Evolutionary conservation across 2,113 vertebrate genomes (phyloP).

Genomic region (Stercorarius parasiticus): DNA sequence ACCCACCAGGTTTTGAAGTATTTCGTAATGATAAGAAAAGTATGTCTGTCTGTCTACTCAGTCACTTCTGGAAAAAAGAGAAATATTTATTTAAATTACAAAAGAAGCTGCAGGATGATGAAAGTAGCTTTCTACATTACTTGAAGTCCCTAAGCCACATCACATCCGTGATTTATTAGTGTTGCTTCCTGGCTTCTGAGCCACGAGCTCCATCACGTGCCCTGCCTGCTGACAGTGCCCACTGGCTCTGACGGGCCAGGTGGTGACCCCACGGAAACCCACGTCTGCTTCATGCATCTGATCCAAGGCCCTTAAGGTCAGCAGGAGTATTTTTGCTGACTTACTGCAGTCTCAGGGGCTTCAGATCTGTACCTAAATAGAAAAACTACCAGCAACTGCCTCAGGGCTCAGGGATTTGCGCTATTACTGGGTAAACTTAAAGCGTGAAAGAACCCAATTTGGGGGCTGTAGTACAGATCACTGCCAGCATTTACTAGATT

Average conservation of each 20-base stretch:
- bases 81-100: neutral
- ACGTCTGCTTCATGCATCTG: neutral
- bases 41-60: neutral
- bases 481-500: neutral
- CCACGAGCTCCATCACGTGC: neutral
- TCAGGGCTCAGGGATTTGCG: neutral
- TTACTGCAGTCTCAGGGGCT: neutral
- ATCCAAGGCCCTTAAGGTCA: neutral
- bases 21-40: neutral
- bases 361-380: neutral
- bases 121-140: neutral
- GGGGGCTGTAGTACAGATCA: neutral
- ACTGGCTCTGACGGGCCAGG: neutral
- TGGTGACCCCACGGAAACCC: neutral
- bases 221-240: neutral
- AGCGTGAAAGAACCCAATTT: neutral
- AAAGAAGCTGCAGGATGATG: neutral
- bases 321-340: neutral
- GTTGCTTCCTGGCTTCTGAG: neutral
- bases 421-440: neutral
- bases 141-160: neutral
- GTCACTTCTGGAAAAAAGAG: neutral
- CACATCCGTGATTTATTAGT: neutral
- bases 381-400: neutral
- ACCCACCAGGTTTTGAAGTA: neutral